Evolutionary conservation across 2,888 invertebrate genomes (phyloP).

Genomic region (Reticulitermes lucifugus): DNA sequence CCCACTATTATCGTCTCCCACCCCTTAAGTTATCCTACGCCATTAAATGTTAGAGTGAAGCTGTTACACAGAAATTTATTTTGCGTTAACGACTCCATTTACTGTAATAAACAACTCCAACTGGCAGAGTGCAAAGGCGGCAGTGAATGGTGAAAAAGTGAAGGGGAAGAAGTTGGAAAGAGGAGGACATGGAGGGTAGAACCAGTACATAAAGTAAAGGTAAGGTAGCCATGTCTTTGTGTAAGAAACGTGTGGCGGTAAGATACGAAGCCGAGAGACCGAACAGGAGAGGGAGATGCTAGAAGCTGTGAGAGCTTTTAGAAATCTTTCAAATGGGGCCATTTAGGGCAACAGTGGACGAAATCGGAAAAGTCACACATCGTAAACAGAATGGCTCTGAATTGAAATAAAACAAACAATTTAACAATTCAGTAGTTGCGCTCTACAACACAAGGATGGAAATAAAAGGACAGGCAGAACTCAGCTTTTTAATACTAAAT

Average conservation of each 20-base stretch:
- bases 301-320: background rate
- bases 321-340: background rate
- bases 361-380: background rate
- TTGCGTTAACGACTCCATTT: constrained; percentile 44
- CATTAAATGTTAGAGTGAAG: constrained; percentile 38
- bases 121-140: constrained; percentile 37
- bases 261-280: background rate
- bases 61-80: constrained; percentile 41
- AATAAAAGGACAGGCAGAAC: no score
- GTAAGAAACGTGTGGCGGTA: background rate
- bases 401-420: no score
- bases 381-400: no score
- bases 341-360: background rate
- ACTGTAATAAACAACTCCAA: constrained; percentile 43
- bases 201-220: constrained; percentile 26
- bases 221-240: constrained; percentile 10
- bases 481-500: no score
- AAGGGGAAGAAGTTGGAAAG: background rate
- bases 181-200: constrained; percentile 15
- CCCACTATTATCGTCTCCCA: background rate
- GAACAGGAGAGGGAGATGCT: background rate
- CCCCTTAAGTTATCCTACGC: constrained; percentile 28
- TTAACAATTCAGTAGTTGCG: no score
- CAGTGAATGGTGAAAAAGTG: background rate
- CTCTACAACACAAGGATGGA: no score